Conservation (phyloP, 2,113 vertebrate species). For the Morphnarchus princeps region DNA sequence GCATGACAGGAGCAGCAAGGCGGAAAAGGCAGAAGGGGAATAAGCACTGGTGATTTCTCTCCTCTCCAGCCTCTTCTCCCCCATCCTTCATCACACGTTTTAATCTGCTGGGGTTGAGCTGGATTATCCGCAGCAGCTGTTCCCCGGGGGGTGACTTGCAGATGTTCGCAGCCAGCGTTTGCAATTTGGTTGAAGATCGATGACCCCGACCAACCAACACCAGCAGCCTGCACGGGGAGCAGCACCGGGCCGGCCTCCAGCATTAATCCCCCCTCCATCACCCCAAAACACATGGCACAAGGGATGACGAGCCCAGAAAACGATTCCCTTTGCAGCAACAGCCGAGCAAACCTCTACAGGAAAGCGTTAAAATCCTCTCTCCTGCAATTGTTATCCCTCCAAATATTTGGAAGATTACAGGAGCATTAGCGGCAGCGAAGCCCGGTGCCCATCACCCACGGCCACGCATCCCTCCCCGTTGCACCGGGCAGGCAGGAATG, state of each 20-base stretch:
- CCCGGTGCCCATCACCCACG: not conserved
- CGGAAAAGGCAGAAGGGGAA: not conserved
- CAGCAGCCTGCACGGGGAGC: not conserved
- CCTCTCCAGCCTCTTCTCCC: not conserved
- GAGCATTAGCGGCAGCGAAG: constrained; percentile 1
- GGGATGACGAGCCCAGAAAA: fast-evolving
- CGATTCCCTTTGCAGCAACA: not conserved
- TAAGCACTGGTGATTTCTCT: not conserved
- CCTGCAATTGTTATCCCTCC: constrained; percentile 42
- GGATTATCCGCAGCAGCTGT: constrained; percentile 73
- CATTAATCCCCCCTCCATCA: not conserved
- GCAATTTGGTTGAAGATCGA: not conserved
- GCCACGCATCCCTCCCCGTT: not conserved
- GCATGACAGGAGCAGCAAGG: fast-evolving
- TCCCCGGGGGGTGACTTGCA: constrained; percentile 48
- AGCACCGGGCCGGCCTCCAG: fast-evolving
- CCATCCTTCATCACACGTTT: constrained; percentile 8
- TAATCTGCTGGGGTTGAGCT: constrained; percentile 62
- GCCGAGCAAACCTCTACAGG: not conserved
- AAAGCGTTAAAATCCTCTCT: constrained; percentile 28
- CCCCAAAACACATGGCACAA: not conserved
- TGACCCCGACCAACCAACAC: not conserved
- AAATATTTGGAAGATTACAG: constrained; percentile 52
- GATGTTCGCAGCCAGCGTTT: constrained; percentile 35
- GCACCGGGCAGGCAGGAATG: not conserved